These are phyloP conservation scores for Sitta carolinensis DNA, from an alignment of 2,797 vertebrate genomes.

Conservation along the genomic window DNA sequence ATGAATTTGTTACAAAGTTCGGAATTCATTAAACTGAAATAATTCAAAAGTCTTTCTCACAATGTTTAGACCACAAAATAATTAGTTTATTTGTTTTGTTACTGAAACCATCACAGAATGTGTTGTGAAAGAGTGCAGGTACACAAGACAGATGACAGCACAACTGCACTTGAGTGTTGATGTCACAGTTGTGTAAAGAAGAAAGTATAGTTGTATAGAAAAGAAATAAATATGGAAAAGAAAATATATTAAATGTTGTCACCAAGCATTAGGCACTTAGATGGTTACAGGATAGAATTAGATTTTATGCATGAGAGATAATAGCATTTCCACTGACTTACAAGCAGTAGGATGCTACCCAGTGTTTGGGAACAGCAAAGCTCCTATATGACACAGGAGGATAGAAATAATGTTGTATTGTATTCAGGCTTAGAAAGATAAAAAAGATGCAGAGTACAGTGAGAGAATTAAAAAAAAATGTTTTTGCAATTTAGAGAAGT, in stretches of 20 bases:
- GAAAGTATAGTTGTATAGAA: not conserved
- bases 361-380: not conserved
- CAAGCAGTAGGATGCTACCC: fast-evolving
- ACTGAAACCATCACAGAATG: not conserved
- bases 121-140: not conserved
- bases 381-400: not conserved
- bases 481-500: not conserved
- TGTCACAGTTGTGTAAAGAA: not conserved
- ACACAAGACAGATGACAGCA: not conserved
- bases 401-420: not conserved
- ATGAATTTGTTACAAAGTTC: not conserved
- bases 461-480: not conserved
- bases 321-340: not conserved
- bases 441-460: not conserved
- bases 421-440: not conserved
- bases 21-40: not conserved
- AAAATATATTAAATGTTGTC: not conserved
- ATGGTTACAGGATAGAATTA: not conserved
- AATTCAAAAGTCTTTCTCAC: not conserved
- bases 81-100: not conserved
- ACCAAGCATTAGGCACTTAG: not conserved
- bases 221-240: not conserved
- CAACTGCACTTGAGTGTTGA: not conserved
- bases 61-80: not conserved
- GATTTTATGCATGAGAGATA: not conserved